Evolutionary conservation across 1,140 invertebrate genomes (phyloP).

Genomic region (Drosophila kanapiae): DNA sequence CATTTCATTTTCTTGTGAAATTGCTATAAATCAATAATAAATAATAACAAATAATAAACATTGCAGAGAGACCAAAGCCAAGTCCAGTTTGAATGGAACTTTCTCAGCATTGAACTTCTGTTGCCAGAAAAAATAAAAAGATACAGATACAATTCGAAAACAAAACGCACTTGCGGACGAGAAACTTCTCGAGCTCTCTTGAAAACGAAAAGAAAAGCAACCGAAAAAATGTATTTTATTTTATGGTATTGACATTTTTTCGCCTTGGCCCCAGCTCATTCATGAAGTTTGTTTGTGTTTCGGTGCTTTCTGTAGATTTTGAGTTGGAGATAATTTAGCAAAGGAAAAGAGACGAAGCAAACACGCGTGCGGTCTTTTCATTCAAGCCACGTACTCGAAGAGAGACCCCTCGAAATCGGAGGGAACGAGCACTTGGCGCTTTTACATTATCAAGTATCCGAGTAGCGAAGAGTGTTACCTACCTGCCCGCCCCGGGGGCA

Average conservation of each 20-base stretch:
- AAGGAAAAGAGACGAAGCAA: slow-evolving; percentile 32
- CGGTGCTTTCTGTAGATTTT: slow-evolving; percentile 59
- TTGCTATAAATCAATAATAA: not conserved
- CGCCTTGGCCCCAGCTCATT: slow-evolving; percentile 52
- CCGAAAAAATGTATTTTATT: slow-evolving; percentile 29
- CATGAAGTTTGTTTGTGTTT: slow-evolving; percentile 64
- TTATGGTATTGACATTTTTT: slow-evolving; percentile 58
- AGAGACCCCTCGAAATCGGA: slow-evolving; percentile 34
- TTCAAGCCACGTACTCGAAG: slow-evolving; percentile 73
- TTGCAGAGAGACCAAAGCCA: not conserved
- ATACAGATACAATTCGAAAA: slow-evolving; percentile 12
- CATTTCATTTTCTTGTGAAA: not conserved
- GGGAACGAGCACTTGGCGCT: slow-evolving; percentile 21
- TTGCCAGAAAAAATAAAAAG: not conserved
- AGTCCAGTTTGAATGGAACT: slow-evolving; percentile 17
- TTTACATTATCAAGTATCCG: slow-evolving; percentile 54
- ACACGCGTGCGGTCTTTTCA: slow-evolving; percentile 53
- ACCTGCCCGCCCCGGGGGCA: slow-evolving; percentile 26
- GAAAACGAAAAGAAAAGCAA: slow-evolving; percentile 27
- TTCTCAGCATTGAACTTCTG: slow-evolving; percentile 26
- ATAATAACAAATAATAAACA: not conserved
- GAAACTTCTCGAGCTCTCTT: slow-evolving; percentile 19
- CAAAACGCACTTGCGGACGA: slow-evolving; percentile 30
- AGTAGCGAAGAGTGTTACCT: slow-evolving; percentile 32
- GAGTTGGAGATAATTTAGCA: slow-evolving; percentile 69